Evolutionary conservation across 1,140 invertebrate genomes (phyloP).

Genomic region (Dermatophagoides farinae): DNA sequence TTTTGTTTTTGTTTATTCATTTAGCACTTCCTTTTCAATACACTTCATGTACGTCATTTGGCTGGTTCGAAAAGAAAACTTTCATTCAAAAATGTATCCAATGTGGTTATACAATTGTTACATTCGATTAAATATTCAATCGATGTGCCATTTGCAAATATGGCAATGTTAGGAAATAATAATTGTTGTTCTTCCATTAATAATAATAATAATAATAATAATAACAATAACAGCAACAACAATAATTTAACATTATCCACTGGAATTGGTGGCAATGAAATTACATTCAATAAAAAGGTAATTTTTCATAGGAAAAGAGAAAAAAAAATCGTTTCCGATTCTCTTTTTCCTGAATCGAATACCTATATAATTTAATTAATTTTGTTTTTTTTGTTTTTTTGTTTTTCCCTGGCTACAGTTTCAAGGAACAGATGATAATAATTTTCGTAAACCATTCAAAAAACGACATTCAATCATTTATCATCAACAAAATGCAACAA

Average conservation of each 20-base stretch:
- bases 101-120: constrained; percentile 66
- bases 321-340: background rate
- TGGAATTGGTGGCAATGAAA: constrained; percentile 9
- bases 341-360: constrained; percentile 8
- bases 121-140: constrained; percentile 79
- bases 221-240: too few relatives aligned
- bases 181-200: too few relatives aligned
- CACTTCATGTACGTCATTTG: constrained; percentile 41
- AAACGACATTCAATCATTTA: constrained; percentile 45
- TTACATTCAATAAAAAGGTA: constrained; percentile 24
- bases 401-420: constrained; percentile 29
- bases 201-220: too few relatives aligned
- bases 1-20: constrained; percentile 16
- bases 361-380: too few relatives aligned
- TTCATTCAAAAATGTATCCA: constrained; percentile 74
- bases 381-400: too few relatives aligned
- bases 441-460: constrained; percentile 65
- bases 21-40: constrained; percentile 46
- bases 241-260: background rate
- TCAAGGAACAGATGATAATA: constrained; percentile 46
- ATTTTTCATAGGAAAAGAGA: background rate
- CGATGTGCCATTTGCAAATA: constrained; percentile 75
- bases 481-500: constrained; percentile 50
- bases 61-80: constrained; percentile 48
- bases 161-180: constrained; percentile 37